phyloP scores from a whole-genome alignment of 2,888 invertebrate genomes.

The Ochropleura leucogaster region DNA sequence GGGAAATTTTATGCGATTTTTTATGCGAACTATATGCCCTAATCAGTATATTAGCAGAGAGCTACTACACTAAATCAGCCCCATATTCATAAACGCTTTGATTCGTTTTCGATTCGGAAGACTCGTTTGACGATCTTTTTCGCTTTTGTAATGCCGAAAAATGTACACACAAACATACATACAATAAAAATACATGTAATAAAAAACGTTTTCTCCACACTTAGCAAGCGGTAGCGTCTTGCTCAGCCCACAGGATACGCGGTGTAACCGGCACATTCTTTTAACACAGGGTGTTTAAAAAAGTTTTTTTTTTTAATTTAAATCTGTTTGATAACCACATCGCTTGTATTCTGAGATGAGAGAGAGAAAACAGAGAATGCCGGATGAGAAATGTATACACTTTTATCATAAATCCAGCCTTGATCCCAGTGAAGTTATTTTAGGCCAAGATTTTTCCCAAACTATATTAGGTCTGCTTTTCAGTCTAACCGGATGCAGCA shows the following conservation, averaged over 20 bases:
- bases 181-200: no score
- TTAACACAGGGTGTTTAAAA: conserved; percentile 72
- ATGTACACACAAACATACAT: no score
- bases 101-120: no score
- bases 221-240: conserved; percentile 69
- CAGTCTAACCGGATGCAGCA: no score
- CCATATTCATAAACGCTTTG: no score
- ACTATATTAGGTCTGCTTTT: neutral
- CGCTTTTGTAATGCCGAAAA: no score
- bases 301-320: neutral
- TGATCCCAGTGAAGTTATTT: neutral
- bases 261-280: conserved; percentile 75
- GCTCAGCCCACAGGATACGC: conserved; percentile 80
- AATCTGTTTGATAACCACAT: neutral
- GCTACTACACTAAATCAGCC: neutral
- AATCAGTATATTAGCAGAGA: neutral
- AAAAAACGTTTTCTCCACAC: conserved; percentile 47
- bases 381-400: no score
- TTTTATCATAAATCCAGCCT: neutral
- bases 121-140: no score
- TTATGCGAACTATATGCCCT: neutral
- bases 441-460: neutral
- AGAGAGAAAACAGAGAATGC: neutral
- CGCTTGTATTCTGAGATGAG: no score
- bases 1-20: neutral